Evolutionary conservation across 2,797 vertebrate genomes (phyloP), one percentile per base, ranked within the genome.

Genomic region (Sebastes itinus): DNA sequence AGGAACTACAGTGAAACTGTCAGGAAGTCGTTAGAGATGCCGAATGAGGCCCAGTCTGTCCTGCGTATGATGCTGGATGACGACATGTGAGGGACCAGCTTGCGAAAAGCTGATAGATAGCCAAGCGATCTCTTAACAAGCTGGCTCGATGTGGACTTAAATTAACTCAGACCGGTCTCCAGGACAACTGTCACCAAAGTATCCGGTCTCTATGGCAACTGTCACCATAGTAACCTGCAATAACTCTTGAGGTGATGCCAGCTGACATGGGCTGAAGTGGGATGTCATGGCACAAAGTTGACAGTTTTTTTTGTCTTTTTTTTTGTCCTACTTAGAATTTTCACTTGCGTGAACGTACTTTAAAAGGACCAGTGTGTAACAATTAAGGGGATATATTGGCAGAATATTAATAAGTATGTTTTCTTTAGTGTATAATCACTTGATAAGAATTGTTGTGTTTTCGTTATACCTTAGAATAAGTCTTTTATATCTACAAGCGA

Each of bases 121-220:
- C 46, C 0, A 11, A 62, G 27, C 8, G 9, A 20, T 52, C n/a
- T 67, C 54, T 68, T 70, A 77, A 75, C 78, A 70, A 70, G 73
- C 68, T 46, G 71, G 46, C 60, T 72, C 25, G 0, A 46, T 14
- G 27, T 25, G 54, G 72, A 73, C 58, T 65, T 59, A 82, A 77
- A 76, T 68, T 56, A 59, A 59, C 72, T 68, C 63, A 30, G 79
- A 16, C 49, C 54, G 32, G 56, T 88, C 52, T 55, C 89, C 80
- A 79, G 76, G 86, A 80, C 82, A 82, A 88, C 87, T 52, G 72
- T 54, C 60, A 72, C 56, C 30, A 63, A 82, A 84, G 80, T 75
- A 35, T 60, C 35, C 60, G 10, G 64, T 38, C 78, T 77, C 80
- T 68, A 75, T 86, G 64, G 80, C 42, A 82, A 85, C 82, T 42